Percentiles rank a stretch among this genome's conserved stretches.
These are phyloP conservation scores for Agelastica alni DNA, from an alignment of 2,888 invertebrate species.

Conservation along the genomic window DNA sequence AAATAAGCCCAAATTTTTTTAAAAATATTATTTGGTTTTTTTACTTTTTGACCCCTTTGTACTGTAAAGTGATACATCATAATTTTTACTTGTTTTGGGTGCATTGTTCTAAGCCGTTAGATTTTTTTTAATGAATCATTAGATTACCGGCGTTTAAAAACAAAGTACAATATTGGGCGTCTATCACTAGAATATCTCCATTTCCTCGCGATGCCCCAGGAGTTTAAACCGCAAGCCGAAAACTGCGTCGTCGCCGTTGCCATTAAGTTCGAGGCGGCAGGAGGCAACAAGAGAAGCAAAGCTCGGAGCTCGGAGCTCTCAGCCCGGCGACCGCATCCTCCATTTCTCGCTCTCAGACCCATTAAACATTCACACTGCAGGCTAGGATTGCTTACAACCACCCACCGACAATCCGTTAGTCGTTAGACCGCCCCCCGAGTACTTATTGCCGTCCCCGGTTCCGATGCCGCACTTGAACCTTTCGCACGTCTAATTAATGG, in stretches of 20 bases:
- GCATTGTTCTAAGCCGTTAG: no score
- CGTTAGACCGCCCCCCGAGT: constrained; percentile 11
- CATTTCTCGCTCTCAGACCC: constrained; percentile 54
- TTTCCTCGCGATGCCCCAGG: constrained; percentile 39
- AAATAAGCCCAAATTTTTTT: no score
- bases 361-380: constrained; percentile 57
- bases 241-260: constrained; percentile 31
- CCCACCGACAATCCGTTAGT: constrained; percentile 28
- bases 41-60: no score
- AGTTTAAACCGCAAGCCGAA: constrained; percentile 53
- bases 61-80: no score
- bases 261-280: constrained; percentile 8
- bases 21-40: no score
- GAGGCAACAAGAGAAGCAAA: constrained; percentile 44
- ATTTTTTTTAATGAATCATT: no score
- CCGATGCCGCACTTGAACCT: constrained; percentile 9
- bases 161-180: background rate
- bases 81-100: no score
- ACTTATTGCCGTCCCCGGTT: constrained; percentile 9
- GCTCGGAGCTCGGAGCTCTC: constrained; percentile 15
- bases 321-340: constrained; percentile 46
- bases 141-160: no score
- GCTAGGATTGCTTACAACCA: constrained; percentile 51
- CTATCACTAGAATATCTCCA: background rate
- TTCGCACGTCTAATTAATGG: constrained; percentile 17